These are phyloP conservation scores for Byasa hedistus DNA, from an alignment of 2,888 invertebrate species.

Conservation along the genomic window DNA sequence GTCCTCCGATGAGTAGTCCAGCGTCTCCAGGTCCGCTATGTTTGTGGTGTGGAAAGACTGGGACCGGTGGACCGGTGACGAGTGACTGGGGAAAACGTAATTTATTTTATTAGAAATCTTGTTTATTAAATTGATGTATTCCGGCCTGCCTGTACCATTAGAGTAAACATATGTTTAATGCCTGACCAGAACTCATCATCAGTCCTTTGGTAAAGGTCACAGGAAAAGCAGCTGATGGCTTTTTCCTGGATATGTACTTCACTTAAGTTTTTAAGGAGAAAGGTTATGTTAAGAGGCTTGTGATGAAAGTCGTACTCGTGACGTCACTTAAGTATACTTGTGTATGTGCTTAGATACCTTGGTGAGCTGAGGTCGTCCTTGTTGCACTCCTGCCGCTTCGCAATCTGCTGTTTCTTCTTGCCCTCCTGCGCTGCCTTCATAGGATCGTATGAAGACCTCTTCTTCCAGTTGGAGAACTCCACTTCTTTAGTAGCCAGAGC, in stretches of 20 bases:
- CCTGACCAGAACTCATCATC: too few relatives aligned
- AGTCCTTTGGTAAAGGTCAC: too few relatives aligned
- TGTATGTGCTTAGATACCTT: too few relatives aligned
- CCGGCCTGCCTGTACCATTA: background rate
- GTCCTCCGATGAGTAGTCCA: slow-evolving; percentile 68
- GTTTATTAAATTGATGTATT: background rate
- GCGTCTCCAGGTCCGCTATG: slow-evolving; percentile 61
- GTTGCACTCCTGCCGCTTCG: slow-evolving; percentile 59
- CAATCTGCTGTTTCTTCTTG: slow-evolving; percentile 80
- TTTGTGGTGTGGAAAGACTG: slow-evolving; percentile 76
- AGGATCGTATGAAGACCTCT: slow-evolving; percentile 93
- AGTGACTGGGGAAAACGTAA: slow-evolving; percentile 56
- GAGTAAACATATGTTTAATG: background rate
- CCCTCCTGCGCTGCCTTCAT: slow-evolving; percentile 96
- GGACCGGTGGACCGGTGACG: slow-evolving; percentile 75
- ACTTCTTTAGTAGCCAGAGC: slow-evolving; percentile 85
- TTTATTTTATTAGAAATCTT: background rate
- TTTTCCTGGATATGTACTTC: too few relatives aligned
- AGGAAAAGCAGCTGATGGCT: too few relatives aligned
- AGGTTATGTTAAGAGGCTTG: too few relatives aligned
- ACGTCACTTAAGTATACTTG: too few relatives aligned
- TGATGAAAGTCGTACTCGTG: too few relatives aligned
- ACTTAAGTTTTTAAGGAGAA: too few relatives aligned
- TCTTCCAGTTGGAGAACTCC: slow-evolving; percentile 93
- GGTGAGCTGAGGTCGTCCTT: slow-evolving; percentile 74